phyloP scores from a whole-genome alignment of 2,888 invertebrate genomes.

The Pristionchus mayeri region DNA sequence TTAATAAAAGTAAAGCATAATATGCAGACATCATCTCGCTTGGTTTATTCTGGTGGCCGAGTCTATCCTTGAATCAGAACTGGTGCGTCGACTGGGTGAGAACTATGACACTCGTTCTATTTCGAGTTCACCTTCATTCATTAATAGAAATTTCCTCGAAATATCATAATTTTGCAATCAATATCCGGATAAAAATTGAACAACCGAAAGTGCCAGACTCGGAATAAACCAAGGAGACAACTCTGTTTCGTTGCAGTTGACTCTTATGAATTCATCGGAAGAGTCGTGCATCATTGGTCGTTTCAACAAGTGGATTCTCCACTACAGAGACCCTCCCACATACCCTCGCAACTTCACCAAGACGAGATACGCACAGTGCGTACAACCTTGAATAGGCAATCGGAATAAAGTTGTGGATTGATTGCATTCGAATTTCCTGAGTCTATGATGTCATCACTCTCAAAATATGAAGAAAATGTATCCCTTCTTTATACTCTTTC shows the following conservation, averaged over 20 bases:
- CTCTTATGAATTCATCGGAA: conserved; percentile 42
- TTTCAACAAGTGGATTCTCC: conserved; percentile 53
- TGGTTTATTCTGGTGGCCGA: conserved; percentile 57
- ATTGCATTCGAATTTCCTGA: too few relatives aligned
- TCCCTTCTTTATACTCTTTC: too few relatives aligned
- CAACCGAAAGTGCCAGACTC: background rate
- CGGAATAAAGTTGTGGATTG: too few relatives aligned
- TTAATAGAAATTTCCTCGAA: too few relatives aligned
- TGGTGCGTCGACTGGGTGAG: conserved; percentile 54
- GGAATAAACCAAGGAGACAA: background rate
- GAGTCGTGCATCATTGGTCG: conserved; percentile 50
- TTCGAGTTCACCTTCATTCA: too few relatives aligned
- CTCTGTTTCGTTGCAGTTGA: conserved; percentile 44
- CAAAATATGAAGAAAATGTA: too few relatives aligned
- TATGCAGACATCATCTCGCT: conserved; percentile 49
- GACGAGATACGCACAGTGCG: conserved; percentile 49
- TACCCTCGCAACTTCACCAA: conserved; percentile 49
- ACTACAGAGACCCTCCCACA: conserved; percentile 55
- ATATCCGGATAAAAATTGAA: background rate
- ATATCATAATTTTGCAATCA: too few relatives aligned
- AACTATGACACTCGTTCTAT: too few relatives aligned
- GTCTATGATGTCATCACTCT: too few relatives aligned
- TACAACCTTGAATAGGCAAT: too few relatives aligned
- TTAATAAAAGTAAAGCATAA: background rate
- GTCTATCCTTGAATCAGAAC: conserved; percentile 49